Base-by-base conservation (phyloP, 1,140 invertebrate genomes). In the Aphelenchoides besseyi region DNA sequence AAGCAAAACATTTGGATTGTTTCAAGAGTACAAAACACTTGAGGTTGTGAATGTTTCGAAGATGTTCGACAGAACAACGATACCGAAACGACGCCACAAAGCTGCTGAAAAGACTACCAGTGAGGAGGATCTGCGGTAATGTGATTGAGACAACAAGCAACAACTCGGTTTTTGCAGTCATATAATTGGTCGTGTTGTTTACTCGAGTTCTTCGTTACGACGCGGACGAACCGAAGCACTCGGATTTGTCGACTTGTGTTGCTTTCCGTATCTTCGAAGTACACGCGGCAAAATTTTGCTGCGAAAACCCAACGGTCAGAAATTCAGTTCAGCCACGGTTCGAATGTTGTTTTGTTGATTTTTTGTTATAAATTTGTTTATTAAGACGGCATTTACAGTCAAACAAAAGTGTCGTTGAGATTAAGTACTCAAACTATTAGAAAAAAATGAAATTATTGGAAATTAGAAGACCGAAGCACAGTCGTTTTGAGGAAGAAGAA, bases 301-400 rank as follows among this genome's bases (percentile, higher is more conserved):
- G 63, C 63, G 8, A 12, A 64, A 66, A 5, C 55, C 55, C 5
- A 59, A 59, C 18, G 18, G 55, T 23, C 5, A 8, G 18, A 59
- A 59, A 18, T 18, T 59, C 18, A 18, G 5, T 5, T 8, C 5
- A 8, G 55, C 55, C 5, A 8, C 5, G 5, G 26, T 59, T 23
- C 5, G 18, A 12, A 28, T 59, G 55, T 18, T 59, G 5, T 59
- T 8, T 33, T 59, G 41, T 23, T 5, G 5, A 59, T 5, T 59
- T 5, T 8, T 59, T 18, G 55, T 59, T 59, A 23, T 59, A 8
- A 59, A 18, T 8, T 59, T 59, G 55, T 8, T 59, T 59, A 59
- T 59, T 23, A 23, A 23, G 41, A 48, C 12, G 23, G 41, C 41
- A 23, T 12, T 12, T 48, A 23, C 41, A 48, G 23, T 48, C 12